phyloP scores from a whole-genome alignment of 2,888 invertebrate species.

The Agriotes lineatus region DNA sequence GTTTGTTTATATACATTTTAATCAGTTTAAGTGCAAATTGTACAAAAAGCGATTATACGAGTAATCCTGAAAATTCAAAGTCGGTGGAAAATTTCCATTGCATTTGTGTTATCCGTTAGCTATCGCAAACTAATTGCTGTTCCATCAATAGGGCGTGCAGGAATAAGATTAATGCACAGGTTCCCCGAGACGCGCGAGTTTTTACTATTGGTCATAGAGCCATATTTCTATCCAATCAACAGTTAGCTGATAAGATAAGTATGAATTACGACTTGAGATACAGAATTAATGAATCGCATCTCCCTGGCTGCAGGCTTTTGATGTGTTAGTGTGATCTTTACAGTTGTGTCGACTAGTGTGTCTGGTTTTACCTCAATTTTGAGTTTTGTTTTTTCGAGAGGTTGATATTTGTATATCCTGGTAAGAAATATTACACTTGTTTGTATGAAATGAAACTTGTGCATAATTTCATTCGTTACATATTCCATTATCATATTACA shows the following conservation, averaged over 20 bases:
- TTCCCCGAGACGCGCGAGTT: neutral
- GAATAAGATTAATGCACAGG: neutral
- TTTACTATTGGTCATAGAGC: constrained; percentile 29
- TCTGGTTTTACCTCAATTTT: too few species aligned
- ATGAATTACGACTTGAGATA: constrained; percentile 42
- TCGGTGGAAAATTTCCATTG: neutral
- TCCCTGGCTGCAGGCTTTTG: constrained; percentile 4
- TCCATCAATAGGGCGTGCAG: neutral
- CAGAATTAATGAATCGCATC: constrained; percentile 35
- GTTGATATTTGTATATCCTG: too few species aligned
- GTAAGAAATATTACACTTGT: too few species aligned
- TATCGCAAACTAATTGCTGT: neutral
- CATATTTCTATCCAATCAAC: constrained; percentile 24
- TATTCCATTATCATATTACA: too few species aligned
- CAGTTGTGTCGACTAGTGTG: neutral
- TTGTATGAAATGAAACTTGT: too few species aligned
- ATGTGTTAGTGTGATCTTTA: neutral
- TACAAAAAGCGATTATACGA: too few species aligned
- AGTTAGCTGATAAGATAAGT: constrained; percentile 45
- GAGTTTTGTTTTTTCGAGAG: too few species aligned
- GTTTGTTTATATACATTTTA: too few species aligned
- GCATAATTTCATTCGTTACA: too few species aligned
- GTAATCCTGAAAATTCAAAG: neutral
- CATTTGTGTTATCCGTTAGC: neutral
- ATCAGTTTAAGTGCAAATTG: too few species aligned